A percentile compares a stretch with the other conserved stretches of the same genome.
Evolutionary conservation across 2,113 vertebrate genomes (phyloP).

Genomic region (Nymphicus hollandicus): DNA sequence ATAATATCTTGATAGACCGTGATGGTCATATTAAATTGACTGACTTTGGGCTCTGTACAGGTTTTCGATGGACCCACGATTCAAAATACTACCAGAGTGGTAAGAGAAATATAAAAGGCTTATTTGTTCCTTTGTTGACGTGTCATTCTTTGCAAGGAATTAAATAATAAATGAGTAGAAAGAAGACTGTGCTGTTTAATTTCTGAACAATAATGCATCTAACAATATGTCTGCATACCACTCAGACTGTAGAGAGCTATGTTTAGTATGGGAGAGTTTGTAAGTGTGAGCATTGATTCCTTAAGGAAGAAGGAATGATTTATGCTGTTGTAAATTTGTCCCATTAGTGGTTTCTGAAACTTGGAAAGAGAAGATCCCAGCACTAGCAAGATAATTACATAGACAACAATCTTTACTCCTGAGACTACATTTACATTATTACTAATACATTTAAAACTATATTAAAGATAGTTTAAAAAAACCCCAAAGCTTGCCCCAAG

Average conservation of each 20-base stretch:
- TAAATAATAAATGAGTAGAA: not conserved
- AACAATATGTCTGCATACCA: not conserved
- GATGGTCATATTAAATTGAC: constrained; percentile 98
- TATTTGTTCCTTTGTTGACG: not conserved
- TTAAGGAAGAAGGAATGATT: not conserved
- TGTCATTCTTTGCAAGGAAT: not conserved
- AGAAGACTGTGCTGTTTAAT: not conserved
- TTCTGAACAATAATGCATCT: not conserved
- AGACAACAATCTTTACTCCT: not conserved
- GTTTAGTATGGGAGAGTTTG: not conserved
- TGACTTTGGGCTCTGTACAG: constrained; percentile 96
- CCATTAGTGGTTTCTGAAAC: not conserved
- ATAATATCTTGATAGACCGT: constrained; percentile 97
- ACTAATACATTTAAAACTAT: not conserved
- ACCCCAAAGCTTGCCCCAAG: not conserved
- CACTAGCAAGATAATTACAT: not conserved
- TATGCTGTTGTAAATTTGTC: not conserved
- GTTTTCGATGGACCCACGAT: constrained; percentile 98
- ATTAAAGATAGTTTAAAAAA: not conserved
- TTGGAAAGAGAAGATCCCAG: not conserved
- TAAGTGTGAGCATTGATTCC: not conserved
- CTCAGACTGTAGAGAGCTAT: not conserved
- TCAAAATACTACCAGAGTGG: constrained; percentile 99
- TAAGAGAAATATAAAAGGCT: constrained; percentile 70
- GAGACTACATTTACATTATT: not conserved